Evolutionary conservation across 2,797 vertebrate species (phyloP).

Genomic region (Oryzias dopingdopingensis): DNA sequence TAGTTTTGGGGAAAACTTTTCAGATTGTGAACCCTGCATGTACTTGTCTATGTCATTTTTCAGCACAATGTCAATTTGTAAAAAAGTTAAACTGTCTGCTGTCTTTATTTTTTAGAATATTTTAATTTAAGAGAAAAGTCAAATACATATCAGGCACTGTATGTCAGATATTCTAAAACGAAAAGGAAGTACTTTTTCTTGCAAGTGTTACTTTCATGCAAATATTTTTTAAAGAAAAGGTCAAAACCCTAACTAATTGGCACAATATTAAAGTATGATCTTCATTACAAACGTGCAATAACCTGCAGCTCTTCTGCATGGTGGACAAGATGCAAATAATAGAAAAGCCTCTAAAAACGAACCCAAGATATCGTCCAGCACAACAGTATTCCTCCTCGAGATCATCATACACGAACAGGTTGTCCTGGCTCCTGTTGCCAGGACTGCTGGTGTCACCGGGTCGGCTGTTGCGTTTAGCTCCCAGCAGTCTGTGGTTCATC

Average conservation of each 20-base stretch:
- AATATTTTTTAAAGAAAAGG: too few relatives aligned
- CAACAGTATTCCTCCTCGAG: slow-evolving; percentile 69
- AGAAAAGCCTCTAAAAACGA: slow-evolving; percentile 22
- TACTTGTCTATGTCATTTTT: too few relatives aligned
- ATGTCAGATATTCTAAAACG: too few relatives aligned
- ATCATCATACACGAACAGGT: slow-evolving; percentile 71
- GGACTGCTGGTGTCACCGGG: slow-evolving; percentile 46
- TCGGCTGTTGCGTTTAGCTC: slow-evolving; percentile 38
- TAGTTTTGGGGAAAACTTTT: too few relatives aligned
- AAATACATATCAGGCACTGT: too few relatives aligned
- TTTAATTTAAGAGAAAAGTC: too few relatives aligned
- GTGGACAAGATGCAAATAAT: neutral
- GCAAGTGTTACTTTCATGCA: too few relatives aligned
- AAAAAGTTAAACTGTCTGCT: too few relatives aligned
- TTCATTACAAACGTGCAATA: neutral
- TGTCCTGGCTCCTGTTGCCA: slow-evolving; percentile 69
- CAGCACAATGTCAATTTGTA: too few relatives aligned
- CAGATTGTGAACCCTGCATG: too few relatives aligned
- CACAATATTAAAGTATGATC: neutral
- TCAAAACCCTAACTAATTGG: neutral
- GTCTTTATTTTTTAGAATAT: too few relatives aligned
- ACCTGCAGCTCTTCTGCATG: slow-evolving; percentile 16
- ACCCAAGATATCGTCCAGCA: slow-evolving; percentile 70
- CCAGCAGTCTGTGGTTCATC: slow-evolving; percentile 72
- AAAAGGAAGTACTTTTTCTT: too few relatives aligned